Percentiles rank a stretch among this genome's conserved stretches.
Conservation (phyloP, 2,797 vertebrate species). For the Sebastes goodei region DNA sequence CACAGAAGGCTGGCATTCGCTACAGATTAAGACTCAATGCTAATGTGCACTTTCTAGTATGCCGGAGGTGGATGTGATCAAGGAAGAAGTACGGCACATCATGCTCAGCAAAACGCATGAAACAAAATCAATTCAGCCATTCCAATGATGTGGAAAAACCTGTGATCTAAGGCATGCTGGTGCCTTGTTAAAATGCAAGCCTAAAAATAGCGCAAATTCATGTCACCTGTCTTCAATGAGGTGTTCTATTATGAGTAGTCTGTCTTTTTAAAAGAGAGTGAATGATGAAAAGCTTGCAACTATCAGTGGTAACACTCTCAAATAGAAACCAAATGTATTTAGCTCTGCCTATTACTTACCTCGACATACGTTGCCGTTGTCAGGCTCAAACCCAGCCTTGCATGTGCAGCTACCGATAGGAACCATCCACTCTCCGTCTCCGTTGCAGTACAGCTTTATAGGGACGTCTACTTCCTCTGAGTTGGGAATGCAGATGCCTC, state of each 20-base stretch:
- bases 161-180: conserved; percentile 21
- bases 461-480: conserved; percentile 96
- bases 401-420: conserved; percentile 97
- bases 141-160: conserved; percentile 34
- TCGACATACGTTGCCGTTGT: conserved; percentile 93
- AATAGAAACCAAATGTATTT: background rate
- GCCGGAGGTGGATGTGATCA: conserved; percentile 56
- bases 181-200: conserved; percentile 17
- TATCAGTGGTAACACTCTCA: background rate
- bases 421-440: conserved; percentile 99
- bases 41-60: conserved; percentile 55
- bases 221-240: conserved; percentile 2
- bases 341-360: conserved; percentile 80
- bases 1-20: conserved; percentile 60
- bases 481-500: conserved; percentile 93
- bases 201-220: conserved; percentile 44
- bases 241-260: conserved; percentile 9
- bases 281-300: conserved; percentile 21
- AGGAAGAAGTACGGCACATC: conserved; percentile 37
- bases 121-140: conserved; percentile 53
- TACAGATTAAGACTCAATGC: conserved; percentile 63
- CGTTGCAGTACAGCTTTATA: conserved; percentile 99
- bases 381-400: conserved; percentile 95
- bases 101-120: conserved; percentile 43
- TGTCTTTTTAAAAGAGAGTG: conserved; percentile 19